Percentiles rank a stretch among this genome's conserved stretches.
Evolutionary conservation across 2,797 vertebrate species (phyloP).

Genomic region (Tangara arthus): DNA sequence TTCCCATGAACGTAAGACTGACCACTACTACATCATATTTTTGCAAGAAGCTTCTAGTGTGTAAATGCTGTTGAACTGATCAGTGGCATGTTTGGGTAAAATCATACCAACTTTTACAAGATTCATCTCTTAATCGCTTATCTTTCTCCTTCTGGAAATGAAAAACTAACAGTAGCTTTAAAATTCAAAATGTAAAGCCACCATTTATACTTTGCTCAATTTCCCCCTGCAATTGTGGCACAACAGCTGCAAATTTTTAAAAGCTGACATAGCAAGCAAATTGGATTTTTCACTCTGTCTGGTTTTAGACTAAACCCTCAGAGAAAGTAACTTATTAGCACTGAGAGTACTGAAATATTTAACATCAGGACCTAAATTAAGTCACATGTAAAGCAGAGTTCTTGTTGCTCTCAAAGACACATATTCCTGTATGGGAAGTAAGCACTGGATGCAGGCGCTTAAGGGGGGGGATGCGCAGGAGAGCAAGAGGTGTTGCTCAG

Average conservation of each 20-base stretch:
- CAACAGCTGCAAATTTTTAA: not conserved
- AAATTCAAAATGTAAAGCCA: not conserved
- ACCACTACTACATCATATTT: not conserved
- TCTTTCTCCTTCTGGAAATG: not conserved
- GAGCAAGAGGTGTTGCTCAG: not conserved
- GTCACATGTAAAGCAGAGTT: not conserved
- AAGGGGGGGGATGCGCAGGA: not conserved
- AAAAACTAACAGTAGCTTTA: not conserved
- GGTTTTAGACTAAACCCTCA: not conserved
- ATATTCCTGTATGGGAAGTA: fast-evolving
- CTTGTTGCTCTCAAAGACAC: not conserved
- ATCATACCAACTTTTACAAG: not conserved
- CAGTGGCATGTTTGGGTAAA: not conserved
- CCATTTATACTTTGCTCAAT: not conserved
- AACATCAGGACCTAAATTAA: not conserved
- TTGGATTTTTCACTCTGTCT: not conserved
- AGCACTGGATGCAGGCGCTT: not conserved
- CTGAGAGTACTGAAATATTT: not conserved
- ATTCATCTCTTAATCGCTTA: not conserved
- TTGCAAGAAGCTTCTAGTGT: not conserved
- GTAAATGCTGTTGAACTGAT: not conserved
- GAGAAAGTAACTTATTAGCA: not conserved
- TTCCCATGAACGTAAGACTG: not conserved
- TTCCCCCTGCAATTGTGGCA: not conserved
- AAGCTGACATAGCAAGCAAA: not conserved